These are phyloP conservation scores for Orchesellides sinensis DNA, from an alignment of 2,888 invertebrate genomes.

Conservation along the genomic window DNA sequence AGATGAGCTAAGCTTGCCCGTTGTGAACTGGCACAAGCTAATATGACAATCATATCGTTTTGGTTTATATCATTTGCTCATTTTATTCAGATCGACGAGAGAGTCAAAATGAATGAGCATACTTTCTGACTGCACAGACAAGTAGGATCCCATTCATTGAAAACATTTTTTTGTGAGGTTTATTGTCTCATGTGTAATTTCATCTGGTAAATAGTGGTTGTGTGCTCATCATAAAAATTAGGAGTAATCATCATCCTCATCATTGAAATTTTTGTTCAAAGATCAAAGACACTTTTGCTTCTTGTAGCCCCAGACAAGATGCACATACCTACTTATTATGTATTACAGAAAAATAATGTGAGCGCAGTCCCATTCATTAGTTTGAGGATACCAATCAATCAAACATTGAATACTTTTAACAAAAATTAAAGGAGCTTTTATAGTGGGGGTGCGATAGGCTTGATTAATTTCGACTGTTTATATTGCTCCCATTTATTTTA, in stretches of 20 bases:
- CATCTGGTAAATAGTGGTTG: neutral
- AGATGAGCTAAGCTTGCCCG: neutral
- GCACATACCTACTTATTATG: too few species aligned
- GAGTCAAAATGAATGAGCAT: neutral
- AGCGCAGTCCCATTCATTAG: too few species aligned
- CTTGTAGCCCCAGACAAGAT: too few species aligned
- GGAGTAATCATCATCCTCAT: slow-evolving; percentile 5
- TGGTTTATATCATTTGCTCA: neutral
- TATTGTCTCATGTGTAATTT: neutral
- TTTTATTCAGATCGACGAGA: neutral
- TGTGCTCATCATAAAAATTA: neutral
- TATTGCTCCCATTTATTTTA: neutral
- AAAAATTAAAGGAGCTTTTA: too few species aligned
- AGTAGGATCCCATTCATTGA: slow-evolving; percentile 11
- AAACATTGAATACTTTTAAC: neutral
- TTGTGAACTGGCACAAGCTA: too few species aligned
- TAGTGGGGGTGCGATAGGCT: neutral
- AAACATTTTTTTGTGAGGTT: neutral
- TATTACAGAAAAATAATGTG: too few species aligned
- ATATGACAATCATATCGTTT: too few species aligned
- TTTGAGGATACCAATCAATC: neutral
- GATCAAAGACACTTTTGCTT: too few species aligned
- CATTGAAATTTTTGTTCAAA: too few species aligned
- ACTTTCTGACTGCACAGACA: neutral
- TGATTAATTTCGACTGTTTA: neutral